Conservation (phyloP, 37 sponge, comb jelly and placozoan species). For the Ephydatia muelleri region DNA sequence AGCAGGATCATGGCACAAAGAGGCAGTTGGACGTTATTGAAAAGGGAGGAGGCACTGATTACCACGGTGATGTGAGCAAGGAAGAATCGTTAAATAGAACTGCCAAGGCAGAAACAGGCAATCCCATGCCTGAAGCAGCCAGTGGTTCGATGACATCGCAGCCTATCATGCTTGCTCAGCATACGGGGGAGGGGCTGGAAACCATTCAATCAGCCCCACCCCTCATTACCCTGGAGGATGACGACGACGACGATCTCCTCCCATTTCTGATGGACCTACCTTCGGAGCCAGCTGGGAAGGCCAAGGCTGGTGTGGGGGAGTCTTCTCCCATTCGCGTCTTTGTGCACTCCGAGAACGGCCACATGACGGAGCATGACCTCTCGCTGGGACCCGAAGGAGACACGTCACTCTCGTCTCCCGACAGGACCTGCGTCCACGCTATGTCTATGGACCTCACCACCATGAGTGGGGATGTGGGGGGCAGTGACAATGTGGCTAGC, state of each 20-base stretch:
- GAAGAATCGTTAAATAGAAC: not conserved
- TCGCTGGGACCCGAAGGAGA: not conserved
- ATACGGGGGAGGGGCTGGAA: too few relatives aligned
- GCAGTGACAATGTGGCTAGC: not conserved
- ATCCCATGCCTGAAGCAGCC: not conserved
- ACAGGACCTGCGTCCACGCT: conserved; percentile 17
- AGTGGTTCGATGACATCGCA: not conserved
- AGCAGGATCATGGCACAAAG: not conserved
- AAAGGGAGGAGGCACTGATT: not conserved
- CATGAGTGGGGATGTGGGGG: not conserved
- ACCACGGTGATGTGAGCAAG: too few relatives aligned
- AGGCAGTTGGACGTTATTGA: not conserved
- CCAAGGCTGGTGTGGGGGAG: not conserved
- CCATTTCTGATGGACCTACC: not conserved
- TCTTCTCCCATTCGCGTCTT: conserved; percentile 44
- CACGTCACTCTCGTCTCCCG: not conserved
- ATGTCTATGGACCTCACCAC: conserved; percentile 63
- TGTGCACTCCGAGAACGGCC: conserved; percentile 46
- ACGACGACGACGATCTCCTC: not conserved
- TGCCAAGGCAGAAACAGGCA: not conserved
- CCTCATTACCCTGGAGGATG: not conserved
- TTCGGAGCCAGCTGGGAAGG: not conserved
- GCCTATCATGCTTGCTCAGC: not conserved
- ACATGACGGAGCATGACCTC: conserved; percentile 43
- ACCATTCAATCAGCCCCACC: not conserved